A percentile compares a stretch with the other conserved stretches of the same genome.
These are phyloP conservation scores for Tupiocoris notatus DNA, from an alignment of 2,888 invertebrate genomes.

Conservation along the genomic window DNA sequence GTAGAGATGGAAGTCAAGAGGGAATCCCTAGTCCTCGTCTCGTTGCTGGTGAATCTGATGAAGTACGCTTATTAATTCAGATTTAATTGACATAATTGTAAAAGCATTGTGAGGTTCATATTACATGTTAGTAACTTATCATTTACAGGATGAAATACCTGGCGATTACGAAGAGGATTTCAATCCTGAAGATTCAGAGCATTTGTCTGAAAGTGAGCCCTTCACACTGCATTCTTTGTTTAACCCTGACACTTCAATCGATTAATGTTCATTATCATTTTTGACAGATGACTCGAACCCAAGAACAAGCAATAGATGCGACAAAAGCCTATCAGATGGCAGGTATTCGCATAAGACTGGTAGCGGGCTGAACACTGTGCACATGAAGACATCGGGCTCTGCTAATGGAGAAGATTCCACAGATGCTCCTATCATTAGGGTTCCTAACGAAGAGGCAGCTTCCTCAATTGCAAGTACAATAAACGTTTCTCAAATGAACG, in stretches of 20 bases:
- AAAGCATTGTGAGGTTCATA: too few species aligned
- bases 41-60: too few species aligned
- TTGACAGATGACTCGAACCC: not conserved
- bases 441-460: not conserved
- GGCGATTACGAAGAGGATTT: conserved; percentile 31
- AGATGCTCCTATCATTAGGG: not conserved
- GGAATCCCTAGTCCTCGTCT: too few species aligned
- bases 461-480: conserved; percentile 24
- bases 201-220: conserved; percentile 21
- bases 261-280: not conserved
- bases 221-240: not conserved
- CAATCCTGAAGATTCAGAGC: conserved; percentile 18
- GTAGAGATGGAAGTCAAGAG: too few species aligned
- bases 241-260: not conserved
- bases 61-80: too few species aligned
- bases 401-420: conserved; percentile 22
- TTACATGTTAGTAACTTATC: too few species aligned
- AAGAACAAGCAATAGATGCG: too few species aligned
- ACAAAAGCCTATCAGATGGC: not conserved
- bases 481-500: conserved; percentile 22
- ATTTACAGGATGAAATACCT: conserved; percentile 14
- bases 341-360: not conserved
- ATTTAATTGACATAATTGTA: too few species aligned
- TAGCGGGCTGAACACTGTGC: not conserved
- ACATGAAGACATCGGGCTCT: conserved; percentile 13